Evolutionary conservation across 2,888 invertebrate genomes (phyloP).

Genomic region (Yponomeuta evonymella): DNA sequence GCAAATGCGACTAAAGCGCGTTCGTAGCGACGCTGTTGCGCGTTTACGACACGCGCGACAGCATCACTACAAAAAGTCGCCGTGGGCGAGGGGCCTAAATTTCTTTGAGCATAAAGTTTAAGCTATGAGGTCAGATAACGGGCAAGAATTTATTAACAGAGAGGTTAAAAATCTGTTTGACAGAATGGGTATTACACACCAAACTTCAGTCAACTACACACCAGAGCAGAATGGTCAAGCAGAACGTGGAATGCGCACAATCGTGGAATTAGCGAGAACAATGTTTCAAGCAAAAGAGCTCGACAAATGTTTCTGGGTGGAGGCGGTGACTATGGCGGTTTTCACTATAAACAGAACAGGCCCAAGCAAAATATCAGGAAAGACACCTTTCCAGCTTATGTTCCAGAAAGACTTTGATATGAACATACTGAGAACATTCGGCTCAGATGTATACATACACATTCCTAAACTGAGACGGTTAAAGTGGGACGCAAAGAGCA

Average conservation of each 20-base stretch:
- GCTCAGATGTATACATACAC: slow-evolving; percentile 19
- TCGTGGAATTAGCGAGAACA: slow-evolving; percentile 31
- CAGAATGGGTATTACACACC: slow-evolving; percentile 29
- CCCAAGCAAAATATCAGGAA: slow-evolving; percentile 19
- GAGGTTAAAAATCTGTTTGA: slow-evolving; percentile 24
- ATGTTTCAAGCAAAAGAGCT: slow-evolving; percentile 31
- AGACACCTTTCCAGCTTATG: slow-evolving; percentile 25
- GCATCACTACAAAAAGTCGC: no score
- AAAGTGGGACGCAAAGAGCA: slow-evolving; percentile 27
- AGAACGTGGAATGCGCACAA: slow-evolving; percentile 34
- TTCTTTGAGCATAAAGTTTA: slow-evolving; percentile 22
- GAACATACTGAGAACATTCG: slow-evolving; percentile 9
- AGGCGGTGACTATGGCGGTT: slow-evolving; percentile 22
- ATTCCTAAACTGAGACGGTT: slow-evolving; percentile 23
- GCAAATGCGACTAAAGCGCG: no score
- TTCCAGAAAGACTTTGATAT: slow-evolving; percentile 14
- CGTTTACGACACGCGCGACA: no score
- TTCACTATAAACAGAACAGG: slow-evolving; percentile 24
- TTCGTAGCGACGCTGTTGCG: no score
- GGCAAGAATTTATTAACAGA: slow-evolving; percentile 23
- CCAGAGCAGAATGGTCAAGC: slow-evolving; percentile 35
- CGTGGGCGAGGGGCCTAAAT: background rate
- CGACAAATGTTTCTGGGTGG: slow-evolving; percentile 16
- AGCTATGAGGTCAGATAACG: slow-evolving; percentile 28
- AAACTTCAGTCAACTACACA: slow-evolving; percentile 31